Evolutionary conservation across 1,140 invertebrate species (phyloP).

Genomic region (Samia ricini): DNA sequence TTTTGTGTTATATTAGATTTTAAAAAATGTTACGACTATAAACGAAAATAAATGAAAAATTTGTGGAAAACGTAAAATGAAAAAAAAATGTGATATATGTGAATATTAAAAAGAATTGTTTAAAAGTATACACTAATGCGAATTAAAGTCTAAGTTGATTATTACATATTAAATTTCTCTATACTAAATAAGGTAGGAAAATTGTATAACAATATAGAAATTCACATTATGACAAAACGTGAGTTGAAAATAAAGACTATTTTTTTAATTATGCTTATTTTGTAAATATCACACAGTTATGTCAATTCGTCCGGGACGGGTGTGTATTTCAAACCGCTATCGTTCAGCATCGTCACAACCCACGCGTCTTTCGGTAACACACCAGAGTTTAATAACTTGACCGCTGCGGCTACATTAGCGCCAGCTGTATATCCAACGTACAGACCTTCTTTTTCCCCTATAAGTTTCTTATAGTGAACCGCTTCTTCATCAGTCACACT

Average conservation of each 20-base stretch:
- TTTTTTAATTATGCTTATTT: neutral
- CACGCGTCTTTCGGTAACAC: constrained; percentile 52
- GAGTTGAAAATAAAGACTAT: neutral
- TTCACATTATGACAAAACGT: too few species aligned
- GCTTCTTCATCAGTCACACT: constrained; percentile 60
- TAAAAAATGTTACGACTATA: too few species aligned
- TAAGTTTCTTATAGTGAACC: constrained; percentile 50
- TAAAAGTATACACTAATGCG: too few species aligned
- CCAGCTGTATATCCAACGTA: constrained; percentile 68
- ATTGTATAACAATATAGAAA: too few species aligned
- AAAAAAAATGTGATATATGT: too few species aligned
- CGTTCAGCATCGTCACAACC: constrained; percentile 61
- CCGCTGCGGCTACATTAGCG: constrained; percentile 62
- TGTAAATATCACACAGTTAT: neutral
- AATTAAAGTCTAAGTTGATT: too few species aligned
- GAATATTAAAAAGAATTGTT: too few species aligned
- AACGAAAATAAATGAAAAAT: too few species aligned
- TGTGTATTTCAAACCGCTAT: constrained; percentile 63
- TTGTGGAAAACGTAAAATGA: too few species aligned
- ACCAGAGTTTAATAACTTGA: constrained; percentile 56
- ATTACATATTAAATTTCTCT: too few species aligned
- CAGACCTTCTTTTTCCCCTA: constrained; percentile 63
- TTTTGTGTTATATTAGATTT: too few species aligned
- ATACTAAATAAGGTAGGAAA: too few species aligned
- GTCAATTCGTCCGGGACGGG: constrained; percentile 34